Evolutionary conservation across 2,113 vertebrate species (phyloP).

Genomic region (Mesembrinibis cayennensis): DNA sequence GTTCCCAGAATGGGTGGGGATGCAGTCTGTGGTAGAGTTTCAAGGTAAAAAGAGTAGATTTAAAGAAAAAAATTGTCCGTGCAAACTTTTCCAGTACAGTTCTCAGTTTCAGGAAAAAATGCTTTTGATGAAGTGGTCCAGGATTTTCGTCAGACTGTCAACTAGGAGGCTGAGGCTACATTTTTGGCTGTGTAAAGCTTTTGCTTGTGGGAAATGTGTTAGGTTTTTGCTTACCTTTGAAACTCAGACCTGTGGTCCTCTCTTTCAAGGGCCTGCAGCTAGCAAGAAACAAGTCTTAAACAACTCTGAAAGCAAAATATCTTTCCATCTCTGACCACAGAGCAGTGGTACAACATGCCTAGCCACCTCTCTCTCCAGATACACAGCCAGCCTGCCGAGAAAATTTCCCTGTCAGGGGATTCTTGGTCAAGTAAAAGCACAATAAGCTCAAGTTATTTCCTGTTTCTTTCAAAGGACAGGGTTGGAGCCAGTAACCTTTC

Average conservation of each 20-base stretch:
- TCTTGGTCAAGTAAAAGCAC: constrained; percentile 27
- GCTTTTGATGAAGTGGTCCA: background rate
- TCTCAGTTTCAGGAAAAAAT: background rate
- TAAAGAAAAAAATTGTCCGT: background rate
- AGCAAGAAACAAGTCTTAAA: background rate
- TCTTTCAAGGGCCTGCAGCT: background rate
- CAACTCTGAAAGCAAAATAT: background rate
- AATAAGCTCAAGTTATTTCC: constrained; percentile 34
- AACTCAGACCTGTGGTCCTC: background rate
- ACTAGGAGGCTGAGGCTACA: background rate
- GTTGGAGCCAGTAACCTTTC: constrained; percentile 23
- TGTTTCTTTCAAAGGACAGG: constrained; percentile 40
- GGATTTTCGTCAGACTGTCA: background rate
- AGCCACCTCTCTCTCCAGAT: background rate
- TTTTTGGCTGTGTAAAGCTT: background rate
- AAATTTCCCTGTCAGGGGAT: background rate
- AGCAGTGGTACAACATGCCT: background rate
- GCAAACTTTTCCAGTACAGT: background rate
- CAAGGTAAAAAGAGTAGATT: background rate
- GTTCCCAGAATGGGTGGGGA: background rate
- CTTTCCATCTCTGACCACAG: background rate
- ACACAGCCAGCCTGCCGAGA: background rate
- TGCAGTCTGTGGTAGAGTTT: background rate
- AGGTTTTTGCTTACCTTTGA: background rate
- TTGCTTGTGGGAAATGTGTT: background rate